Base-by-base conservation (phyloP, 2,888 invertebrate genomes). In the Leucophora obtusa region DNA sequence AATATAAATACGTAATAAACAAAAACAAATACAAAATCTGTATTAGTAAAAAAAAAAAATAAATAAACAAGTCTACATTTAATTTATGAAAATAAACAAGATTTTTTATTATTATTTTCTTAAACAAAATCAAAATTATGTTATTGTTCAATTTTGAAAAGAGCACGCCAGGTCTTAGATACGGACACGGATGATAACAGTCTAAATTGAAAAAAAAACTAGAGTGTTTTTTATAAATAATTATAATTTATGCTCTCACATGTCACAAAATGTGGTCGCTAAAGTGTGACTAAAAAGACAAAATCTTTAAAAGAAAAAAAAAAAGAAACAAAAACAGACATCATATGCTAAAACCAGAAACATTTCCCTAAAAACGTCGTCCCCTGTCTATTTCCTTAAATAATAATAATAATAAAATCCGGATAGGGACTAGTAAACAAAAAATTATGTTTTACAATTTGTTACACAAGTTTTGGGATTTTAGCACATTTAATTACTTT, bases 61-160 rank as follows among this genome's bases (percentile, higher is more conserved):
- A 66, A 66, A 54, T 56, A 66, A 66, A 66, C 43, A 38, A 54
- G 14, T 66, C 66, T 66, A 54, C 43, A 43, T 66, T 54, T 54
- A 56, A 66, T 66, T 56, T 66, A 56, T 66, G 56, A 54, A 66
- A 56, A 56, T 66, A 66, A 66, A 66, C 54, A 66, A 56, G 0
- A 8, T 38, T 38, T 10, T 24, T 24, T 65, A 33, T 35, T 21
- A 14, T 53, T 3, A 17, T 53, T 66, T 35, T 66, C 15, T 56
- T 66, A 38, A 66, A 66, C 54, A 66, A 53, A 53, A 53, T 35
- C 7, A 47, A 10, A 33, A 17, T 15, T 35, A 54, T 53, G 17
- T 43, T 4, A 66, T 66, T 66, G 54, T 54, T 21, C 54, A 66
- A 66, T 54, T 38, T 54, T 4, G 7, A 47, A n/a, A n/a, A 47